Evolutionary conservation across 2,113 vertebrate genomes (phyloP), one percentile per base, ranked within the genome.

Genomic region (Microtus ochrogaster): DNA sequence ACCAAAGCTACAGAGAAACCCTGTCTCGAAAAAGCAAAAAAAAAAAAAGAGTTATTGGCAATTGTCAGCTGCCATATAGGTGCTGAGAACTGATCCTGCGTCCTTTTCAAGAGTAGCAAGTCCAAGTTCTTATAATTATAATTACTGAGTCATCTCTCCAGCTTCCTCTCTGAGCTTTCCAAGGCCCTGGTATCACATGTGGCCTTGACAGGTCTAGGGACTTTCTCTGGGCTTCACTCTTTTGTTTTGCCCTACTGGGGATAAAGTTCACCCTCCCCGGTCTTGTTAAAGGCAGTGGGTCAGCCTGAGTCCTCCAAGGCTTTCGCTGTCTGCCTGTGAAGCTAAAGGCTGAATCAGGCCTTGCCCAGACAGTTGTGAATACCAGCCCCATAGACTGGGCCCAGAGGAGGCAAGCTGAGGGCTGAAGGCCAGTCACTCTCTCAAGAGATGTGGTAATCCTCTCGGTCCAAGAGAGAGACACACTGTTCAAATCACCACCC

Each of bases 351-450:
- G 72, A 81, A 84, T 92, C 89, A 95, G 92, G 61, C 14, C 89
- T 68, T 30, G 77, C 81, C 61, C 85, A 87, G 72, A 92, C 52
- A 36, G 24, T 86, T 88, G 90, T 83, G 83, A 95, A 66, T 73
- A 10, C 84, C 70, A 90, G 92, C 70, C 36, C 91, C 17, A 14
- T 4, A 61, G 90, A 76, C 88, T 24, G 12, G 65, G 41, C 70
- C 70, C 28, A 2, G 39, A 47, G 21, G 33, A 2, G 24, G 11
- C 9, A 33, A 55, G 30, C 70, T 5, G 39, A 76, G 66, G 84
- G 49, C 81, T 73, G 14, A 88, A 36, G 66, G 61, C 49, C 16
- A 89, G 76, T 73, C 49, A 72, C 12, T 7, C 76, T 95, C 77
- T 52, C 16, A 16, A 86, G 82, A 89, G 89, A 94, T 44, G 68